These are phyloP conservation scores for Scartelaos histophorus DNA, from an alignment of 2,113 vertebrate genomes.

Conservation along the genomic window DNA sequence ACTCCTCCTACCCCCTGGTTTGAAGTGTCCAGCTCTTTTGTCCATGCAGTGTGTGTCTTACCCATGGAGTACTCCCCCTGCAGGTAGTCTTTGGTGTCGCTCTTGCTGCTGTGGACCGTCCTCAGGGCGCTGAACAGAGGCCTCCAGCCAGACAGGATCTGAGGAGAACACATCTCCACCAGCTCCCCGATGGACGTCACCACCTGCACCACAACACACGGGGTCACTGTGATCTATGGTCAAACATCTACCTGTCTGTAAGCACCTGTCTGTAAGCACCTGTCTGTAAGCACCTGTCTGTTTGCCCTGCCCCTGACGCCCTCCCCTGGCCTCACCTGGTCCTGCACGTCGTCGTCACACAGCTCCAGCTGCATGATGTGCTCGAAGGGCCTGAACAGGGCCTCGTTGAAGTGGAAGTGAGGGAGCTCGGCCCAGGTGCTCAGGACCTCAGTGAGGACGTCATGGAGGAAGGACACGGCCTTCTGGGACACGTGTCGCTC, in stretches of 20 bases:
- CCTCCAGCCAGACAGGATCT: slow-evolving; percentile 96
- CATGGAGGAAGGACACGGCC: slow-evolving; percentile 96
- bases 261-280: too few relatives aligned
- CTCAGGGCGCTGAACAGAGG: slow-evolving; percentile 95
- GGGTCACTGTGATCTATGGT: not conserved
- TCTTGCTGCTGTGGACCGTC: slow-evolving; percentile 88
- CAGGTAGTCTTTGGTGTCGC: slow-evolving; percentile 91
- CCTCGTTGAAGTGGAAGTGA: slow-evolving; percentile 95
- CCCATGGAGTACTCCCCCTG: slow-evolving; percentile 93
- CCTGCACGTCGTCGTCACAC: slow-evolving; percentile 96
- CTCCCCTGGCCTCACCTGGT: slow-evolving; percentile 80
- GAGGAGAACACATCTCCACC: slow-evolving; percentile 94
- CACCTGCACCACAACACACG: slow-evolving; percentile 76
- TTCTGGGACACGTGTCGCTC: slow-evolving; percentile 95
- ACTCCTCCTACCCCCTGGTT: too few relatives aligned
- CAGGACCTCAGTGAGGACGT: slow-evolving; percentile 93
- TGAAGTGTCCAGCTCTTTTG: too few relatives aligned
- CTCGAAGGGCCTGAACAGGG: slow-evolving; percentile 93
- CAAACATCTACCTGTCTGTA: too few relatives aligned
- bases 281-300: too few relatives aligned
- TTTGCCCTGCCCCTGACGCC: too few relatives aligned
- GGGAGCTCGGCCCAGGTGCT: slow-evolving; percentile 89
- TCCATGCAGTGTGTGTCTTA: too few relatives aligned
- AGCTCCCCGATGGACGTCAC: slow-evolving; percentile 94
- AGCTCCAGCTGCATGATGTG: slow-evolving; percentile 97